phyloP scores from a whole-genome alignment of 2,113 vertebrate genomes.

The Pelmatolapia mariae region DNA sequence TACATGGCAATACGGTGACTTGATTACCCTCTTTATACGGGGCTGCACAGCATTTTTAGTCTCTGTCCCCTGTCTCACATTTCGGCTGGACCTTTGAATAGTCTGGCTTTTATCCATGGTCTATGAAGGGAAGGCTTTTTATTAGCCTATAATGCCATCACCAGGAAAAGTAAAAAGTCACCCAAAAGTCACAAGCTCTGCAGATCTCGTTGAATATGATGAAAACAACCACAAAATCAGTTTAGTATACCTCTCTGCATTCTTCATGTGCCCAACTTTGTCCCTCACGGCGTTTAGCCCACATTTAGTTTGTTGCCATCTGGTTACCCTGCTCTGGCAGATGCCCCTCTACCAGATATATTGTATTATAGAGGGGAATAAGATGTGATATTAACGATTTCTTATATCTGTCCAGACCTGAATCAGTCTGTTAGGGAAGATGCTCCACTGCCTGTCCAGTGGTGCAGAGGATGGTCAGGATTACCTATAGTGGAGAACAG shows the following conservation, averaged over 20 bases:
- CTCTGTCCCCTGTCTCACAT: not conserved
- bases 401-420: not conserved
- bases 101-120: not conserved
- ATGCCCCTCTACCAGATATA: rapidly evolving
- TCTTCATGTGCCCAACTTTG: not conserved
- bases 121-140: not conserved
- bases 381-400: not conserved
- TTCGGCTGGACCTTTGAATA: not conserved
- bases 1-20: rapidly evolving
- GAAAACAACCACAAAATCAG: not conserved
- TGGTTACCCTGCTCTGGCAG: not conserved
- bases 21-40: not conserved
- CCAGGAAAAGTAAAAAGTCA: not conserved
- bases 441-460: not conserved
- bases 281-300: rapidly evolving
- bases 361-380: not conserved
- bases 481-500: not conserved
- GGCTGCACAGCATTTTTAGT: not conserved
- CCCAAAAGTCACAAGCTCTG: rapidly evolving
- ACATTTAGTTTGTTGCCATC: not conserved
- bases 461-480: not conserved
- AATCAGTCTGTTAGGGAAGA: not conserved
- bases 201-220: not conserved
- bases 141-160: not conserved
- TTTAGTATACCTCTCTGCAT: not conserved